phyloP scores from a whole-genome alignment of 1,140 invertebrate genomes.

The Meteorus sp. region DNA sequence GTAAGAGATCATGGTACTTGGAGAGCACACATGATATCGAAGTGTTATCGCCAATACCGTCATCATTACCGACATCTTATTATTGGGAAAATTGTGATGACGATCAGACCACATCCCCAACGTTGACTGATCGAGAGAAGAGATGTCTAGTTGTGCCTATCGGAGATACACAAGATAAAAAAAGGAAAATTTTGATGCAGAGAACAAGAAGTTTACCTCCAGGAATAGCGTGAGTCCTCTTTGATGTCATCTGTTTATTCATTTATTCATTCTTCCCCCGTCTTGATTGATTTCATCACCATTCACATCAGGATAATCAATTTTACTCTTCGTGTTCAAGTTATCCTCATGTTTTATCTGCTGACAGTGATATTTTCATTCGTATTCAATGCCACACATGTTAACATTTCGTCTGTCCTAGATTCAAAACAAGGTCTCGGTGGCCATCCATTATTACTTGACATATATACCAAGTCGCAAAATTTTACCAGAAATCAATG shows the following conservation, averaged over 20 bases:
- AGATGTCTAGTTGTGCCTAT: slow-evolving; percentile 54
- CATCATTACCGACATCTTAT: not conserved
- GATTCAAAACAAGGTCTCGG: not conserved
- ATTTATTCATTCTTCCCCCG: not conserved
- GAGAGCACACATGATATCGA: not conserved
- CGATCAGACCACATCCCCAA: not conserved
- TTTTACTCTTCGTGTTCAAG: no score
- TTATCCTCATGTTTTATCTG: no score
- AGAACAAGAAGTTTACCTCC: slow-evolving; percentile 42
- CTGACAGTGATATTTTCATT: no score
- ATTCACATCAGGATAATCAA: no score
- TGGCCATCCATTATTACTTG: not conserved
- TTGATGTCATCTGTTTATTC: not conserved
- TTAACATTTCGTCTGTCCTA: not conserved
- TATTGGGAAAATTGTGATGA: slow-evolving; percentile 11
- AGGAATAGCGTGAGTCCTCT: slow-evolving; percentile 24
- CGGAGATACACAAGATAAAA: slow-evolving; percentile 49
- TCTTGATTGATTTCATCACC: not conserved
- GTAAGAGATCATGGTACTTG: no score
- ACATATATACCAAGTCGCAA: not conserved
- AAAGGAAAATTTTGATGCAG: slow-evolving; percentile 46
- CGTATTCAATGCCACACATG: no score
- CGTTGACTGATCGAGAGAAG: slow-evolving; percentile 53
- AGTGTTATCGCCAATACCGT: not conserved
- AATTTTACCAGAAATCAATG: slow-evolving; percentile 9